Evolutionary conservation across 1,140 invertebrate genomes (phyloP), one percentile per base, ranked within the genome.

Genomic region (Oreohelix idahoensis): DNA sequence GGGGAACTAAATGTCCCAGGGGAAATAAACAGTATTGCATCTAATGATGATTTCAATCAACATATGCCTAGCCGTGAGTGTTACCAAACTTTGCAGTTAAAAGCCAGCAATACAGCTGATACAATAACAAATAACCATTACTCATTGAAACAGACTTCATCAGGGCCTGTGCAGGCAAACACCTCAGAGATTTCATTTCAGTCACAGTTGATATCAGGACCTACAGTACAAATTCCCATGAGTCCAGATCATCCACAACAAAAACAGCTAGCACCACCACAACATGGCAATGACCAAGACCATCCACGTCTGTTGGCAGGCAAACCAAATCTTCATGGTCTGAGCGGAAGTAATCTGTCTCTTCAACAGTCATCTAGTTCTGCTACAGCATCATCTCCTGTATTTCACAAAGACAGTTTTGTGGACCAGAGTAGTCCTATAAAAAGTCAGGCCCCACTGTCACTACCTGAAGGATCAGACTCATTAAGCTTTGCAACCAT

Each of bases 381-480:
- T 15, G 29, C 66, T 17, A 70, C 75, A 29, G 86, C 88, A 26
- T 89, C 88, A 36, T 88, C 90, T 36, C 86, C 85, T 85, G 85
- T 85, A 26, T 87, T 90, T 70, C 85, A 89, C 71, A 81, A 84
- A 23, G 85, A 86, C 71, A 87, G 85, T 45, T 85, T 90, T 71
- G 53, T 89, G 45, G 90, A 90, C 76, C 89, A 90, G 75, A 89
- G 89, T 76, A 89, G 88, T 35, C 90, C 90, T 0, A 83, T 89
- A 20, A 71, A 84, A 17, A 82, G 79, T n/a, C 84, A 83, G n/a
- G 69, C 87, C 42, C 77, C 86, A 29, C 81, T 79, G 29, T 71
- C 70, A 58, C 82, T 85, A 29, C 77, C 42, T 49, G 38, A n/a
- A 29, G n/a, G 58, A 73, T 17, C 53, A 70, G 74, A 13, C 66